Base-by-base conservation (phyloP, 2,797 vertebrate species). In the Sardinella longiceps region DNA sequence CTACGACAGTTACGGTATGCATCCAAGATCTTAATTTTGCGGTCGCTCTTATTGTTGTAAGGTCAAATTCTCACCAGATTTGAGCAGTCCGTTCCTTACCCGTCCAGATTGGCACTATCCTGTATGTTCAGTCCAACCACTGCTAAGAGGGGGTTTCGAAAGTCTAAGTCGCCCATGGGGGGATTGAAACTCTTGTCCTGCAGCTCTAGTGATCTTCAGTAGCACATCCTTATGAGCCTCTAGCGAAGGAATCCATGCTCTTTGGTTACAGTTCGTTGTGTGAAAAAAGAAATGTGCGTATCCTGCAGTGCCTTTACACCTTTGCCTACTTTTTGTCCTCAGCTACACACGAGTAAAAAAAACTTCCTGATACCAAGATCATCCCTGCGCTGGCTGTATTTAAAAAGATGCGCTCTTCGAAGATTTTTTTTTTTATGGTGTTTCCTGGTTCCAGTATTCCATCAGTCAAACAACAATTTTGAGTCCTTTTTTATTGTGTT, bases 261-360 rank as follows among this genome's bases (percentile, higher is more conserved):
- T 37, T 43, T 88, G 87, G 87, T 88, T 82, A 87, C 87, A 87
- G 87, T 91, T 86, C 87, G 87, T 86, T 91, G 85, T 91, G 84
- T 90, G 86, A 86, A 89, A 89, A 87, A 80, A 77, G 80, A 66
- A 87, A 89, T 92, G 88, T 91, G 86, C 82, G 83, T 94, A 92
- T 95, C 91, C 93, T 95, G 95, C 95, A 90, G 95, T 95, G 94
- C 94, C 95, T 96, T 97, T 95, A 97, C 95, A 95, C 94, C 94
- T 96, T 92, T 97, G 92, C 96, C 95, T 97, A 94, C 96, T 97
- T 97, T 96, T 97, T 96, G 96, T 97, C 94, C 96, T 96, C 96
- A 97, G 96, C 96, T 96, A 94, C 96, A 94, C 95, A 97, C 94
- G 96, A 97, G 93, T 97, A 97, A 97, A 96, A n/a, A 89, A 95